Conservation (phyloP, 2,113 vertebrate genomes). For the Microcebus tavaratra region DNA sequence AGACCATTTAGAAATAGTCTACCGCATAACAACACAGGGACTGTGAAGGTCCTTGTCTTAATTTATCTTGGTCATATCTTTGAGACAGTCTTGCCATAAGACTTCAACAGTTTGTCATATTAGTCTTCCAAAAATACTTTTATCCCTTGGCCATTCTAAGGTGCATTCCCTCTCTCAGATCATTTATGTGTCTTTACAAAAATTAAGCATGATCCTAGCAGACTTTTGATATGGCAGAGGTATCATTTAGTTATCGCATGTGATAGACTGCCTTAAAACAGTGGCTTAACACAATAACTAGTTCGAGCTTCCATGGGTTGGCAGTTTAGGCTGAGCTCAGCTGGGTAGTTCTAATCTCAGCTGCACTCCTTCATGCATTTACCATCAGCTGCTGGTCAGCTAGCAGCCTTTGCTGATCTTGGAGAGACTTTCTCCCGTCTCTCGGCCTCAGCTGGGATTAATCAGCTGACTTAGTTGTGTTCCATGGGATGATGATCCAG, state of each 20-base stretch:
- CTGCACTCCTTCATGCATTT: not conserved
- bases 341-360: not conserved
- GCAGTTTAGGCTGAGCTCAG: not conserved
- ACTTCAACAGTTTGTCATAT: not conserved
- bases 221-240: not conserved
- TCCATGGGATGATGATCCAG: not conserved
- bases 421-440: not conserved
- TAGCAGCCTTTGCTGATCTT: not conserved
- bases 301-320: not conserved
- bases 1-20: not conserved
- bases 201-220: not conserved
- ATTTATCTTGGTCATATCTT: not conserved
- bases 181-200: not conserved
- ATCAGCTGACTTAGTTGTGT: not conserved
- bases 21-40: not conserved
- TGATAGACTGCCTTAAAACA: not conserved
- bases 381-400: not conserved
- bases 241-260: not conserved
- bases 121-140: conserved; percentile 16
- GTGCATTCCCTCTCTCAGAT: not conserved
- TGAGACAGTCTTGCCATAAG: not conserved
- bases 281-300: not conserved
- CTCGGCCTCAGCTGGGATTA: not conserved
- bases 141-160: not conserved
- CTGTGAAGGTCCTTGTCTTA: not conserved